phyloP scores from a whole-genome alignment of 2,113 vertebrate species.

The Alectura lathami region DNA sequence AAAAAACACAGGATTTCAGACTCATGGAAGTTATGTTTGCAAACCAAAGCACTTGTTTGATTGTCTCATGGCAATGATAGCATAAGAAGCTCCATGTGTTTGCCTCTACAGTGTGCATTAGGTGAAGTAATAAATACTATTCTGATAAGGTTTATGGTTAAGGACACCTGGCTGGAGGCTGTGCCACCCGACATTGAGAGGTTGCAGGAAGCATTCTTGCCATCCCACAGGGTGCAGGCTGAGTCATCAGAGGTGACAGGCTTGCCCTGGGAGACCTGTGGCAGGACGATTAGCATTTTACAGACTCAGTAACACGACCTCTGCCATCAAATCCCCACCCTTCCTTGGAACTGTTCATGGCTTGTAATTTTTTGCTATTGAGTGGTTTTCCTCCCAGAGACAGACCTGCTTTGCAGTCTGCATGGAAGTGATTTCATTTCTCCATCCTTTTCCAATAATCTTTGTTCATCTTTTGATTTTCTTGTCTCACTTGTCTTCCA shows the following conservation, averaged over 20 bases:
- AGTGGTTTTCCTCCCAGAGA: background rate
- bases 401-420: background rate
- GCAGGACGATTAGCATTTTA: background rate
- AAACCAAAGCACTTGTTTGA: background rate
- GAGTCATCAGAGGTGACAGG: background rate
- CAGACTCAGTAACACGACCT: background rate
- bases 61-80: background rate
- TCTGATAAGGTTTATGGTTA: too few species aligned
- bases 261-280: background rate
- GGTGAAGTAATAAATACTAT: background rate
- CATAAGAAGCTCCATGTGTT: too few species aligned
- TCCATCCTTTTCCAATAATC: too few species aligned
- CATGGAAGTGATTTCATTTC: background rate
- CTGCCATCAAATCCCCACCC: background rate
- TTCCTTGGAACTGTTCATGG: background rate
- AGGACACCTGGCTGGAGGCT: background rate
- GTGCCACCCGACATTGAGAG: background rate
- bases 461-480: background rate
- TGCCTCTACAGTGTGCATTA: background rate
- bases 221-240: background rate
- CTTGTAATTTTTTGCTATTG: background rate
- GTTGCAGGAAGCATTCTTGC: background rate
- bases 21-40: rapidly evolving
- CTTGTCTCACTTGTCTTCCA: background rate
- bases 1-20: background rate